phyloP scores from a whole-genome alignment of 2,797 vertebrate genomes.

The Lacerta agilis region DNA sequence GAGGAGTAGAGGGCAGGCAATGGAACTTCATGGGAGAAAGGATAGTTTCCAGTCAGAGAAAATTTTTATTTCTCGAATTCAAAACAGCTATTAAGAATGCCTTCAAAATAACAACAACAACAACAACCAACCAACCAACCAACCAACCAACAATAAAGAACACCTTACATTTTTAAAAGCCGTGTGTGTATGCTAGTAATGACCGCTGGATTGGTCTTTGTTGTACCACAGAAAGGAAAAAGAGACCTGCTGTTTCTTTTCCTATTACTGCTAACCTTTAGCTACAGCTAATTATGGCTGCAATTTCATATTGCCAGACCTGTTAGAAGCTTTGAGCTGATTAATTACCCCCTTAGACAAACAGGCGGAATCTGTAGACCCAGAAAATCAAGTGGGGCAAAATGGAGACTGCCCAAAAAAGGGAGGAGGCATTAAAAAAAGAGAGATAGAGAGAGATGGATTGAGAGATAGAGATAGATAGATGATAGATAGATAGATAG shows the following conservation, averaged over 20 bases:
- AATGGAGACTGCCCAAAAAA: neutral
- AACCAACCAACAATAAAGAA: too few relatives aligned
- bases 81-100: neutral
- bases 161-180: neutral
- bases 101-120: too few relatives aligned
- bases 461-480: neutral
- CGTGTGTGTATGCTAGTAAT: neutral
- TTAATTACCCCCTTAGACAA: neutral
- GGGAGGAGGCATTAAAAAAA: neutral
- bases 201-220: neutral
- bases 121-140: too few relatives aligned
- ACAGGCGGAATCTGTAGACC: neutral
- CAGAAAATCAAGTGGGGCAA: neutral
- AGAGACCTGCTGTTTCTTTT: neutral
- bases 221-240: neutral
- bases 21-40: neutral
- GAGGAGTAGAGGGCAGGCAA: neutral
- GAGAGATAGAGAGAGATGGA: neutral
- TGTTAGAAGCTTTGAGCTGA: neutral
- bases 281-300: conserved; percentile 33
- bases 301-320: conserved; percentile 13
- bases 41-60: neutral
- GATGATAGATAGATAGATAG: neutral
- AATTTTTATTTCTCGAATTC: neutral
- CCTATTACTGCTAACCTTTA: conserved; percentile 8